Percentiles rank a stretch among this genome's conserved stretches.
Conservation (phyloP, 2,888 invertebrate genomes). For the Chrysotoxum bicinctum region DNA sequence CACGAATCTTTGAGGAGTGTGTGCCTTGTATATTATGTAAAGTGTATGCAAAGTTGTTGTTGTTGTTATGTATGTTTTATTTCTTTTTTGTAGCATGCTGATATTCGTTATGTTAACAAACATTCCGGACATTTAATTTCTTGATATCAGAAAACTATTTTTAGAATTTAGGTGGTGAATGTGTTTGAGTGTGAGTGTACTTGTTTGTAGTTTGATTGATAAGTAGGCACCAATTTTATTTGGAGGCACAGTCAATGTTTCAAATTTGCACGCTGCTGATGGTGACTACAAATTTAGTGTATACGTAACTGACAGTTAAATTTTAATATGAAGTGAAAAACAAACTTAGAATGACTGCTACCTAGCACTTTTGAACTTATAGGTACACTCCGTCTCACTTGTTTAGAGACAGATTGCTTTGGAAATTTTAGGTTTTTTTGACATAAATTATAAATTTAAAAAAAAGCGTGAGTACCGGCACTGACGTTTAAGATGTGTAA, state of each 20-base stretch:
- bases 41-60: conserved; percentile 48
- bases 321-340: neutral
- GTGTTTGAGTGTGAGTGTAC: neutral
- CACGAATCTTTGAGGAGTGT: conserved; percentile 39
- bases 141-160: conserved; percentile 66
- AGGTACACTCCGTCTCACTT: too few relatives aligned
- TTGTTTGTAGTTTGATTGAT: conserved; percentile 42
- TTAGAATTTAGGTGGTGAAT: conserved; percentile 44
- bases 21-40: conserved; percentile 42
- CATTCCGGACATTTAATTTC: conserved; percentile 64
- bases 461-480: too few relatives aligned
- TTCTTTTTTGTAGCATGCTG: conserved; percentile 22
- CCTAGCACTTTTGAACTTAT: neutral
- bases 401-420: too few relatives aligned
- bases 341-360: neutral
- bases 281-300: too few relatives aligned
- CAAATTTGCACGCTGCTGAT: neutral
- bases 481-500: too few relatives aligned
- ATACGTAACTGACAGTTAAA: too few relatives aligned
- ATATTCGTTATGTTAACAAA: conserved; percentile 68
- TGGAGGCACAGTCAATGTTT: conserved; percentile 23
- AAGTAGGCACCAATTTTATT: conserved; percentile 21
- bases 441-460: too few relatives aligned
- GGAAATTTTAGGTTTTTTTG: too few relatives aligned
- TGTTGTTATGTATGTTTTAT: neutral